These are phyloP conservation scores for Bombus balteatus DNA, from an alignment of 1,140 invertebrate species.

Conservation along the genomic window DNA sequence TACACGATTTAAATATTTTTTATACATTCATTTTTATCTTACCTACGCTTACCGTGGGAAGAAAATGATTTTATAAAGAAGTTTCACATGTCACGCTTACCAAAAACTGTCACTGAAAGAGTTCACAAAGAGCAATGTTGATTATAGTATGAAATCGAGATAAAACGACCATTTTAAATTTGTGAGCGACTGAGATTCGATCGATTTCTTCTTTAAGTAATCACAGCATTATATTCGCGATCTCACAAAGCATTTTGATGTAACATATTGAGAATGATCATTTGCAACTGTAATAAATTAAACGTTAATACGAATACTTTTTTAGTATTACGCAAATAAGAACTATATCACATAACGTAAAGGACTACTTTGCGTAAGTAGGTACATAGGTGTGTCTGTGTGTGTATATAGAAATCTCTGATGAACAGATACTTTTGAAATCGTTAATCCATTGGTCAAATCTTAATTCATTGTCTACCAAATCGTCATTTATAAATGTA, in stretches of 20 bases:
- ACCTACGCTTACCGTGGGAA: background rate
- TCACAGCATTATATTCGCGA: background rate
- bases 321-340: slow-evolving; percentile 33
- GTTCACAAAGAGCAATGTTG: background rate
- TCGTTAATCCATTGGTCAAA: slow-evolving; percentile 20
- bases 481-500: slow-evolving; percentile 27
- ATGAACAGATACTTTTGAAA: slow-evolving; percentile 4
- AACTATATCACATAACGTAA: slow-evolving; percentile 37
- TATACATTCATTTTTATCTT: background rate
- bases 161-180: background rate
- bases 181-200: background rate
- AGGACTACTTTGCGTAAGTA: slow-evolving; percentile 6
- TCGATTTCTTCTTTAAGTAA: background rate
- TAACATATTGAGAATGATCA: slow-evolving; percentile 11
- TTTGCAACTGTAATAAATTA: background rate
- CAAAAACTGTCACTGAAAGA: background rate
- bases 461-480: slow-evolving; percentile 34
- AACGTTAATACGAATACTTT: background rate
- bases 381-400: background rate
- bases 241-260: slow-evolving; percentile 13
- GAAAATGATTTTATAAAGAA: background rate
- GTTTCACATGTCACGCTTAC: background rate
- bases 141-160: background rate
- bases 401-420: background rate
- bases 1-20: background rate